Evolutionary conservation across 2,113 vertebrate genomes (phyloP).

Genomic region (Daphoenositta chrysoptera): DNA sequence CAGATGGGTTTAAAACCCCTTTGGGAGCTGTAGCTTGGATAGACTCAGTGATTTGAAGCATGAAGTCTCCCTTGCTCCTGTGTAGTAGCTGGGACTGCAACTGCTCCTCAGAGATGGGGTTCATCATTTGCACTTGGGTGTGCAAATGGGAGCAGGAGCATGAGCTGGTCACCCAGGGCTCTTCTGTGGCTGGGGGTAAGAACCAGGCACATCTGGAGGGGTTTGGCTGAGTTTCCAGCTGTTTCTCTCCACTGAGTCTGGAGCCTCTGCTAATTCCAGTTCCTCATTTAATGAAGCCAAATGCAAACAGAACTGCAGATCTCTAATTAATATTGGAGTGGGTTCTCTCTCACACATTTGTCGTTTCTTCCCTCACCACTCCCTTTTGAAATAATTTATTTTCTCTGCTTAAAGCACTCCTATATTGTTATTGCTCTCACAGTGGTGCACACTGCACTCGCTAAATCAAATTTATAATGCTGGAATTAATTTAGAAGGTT

Average conservation of each 20-base stretch:
- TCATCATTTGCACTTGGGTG: neutral
- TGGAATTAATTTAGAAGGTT: conserved; percentile 52
- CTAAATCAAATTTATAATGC: conserved; percentile 56
- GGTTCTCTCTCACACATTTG: neutral
- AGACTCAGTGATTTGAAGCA: neutral
- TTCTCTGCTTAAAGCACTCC: neutral
- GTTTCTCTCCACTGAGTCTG: neutral
- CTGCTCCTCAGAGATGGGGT: neutral
- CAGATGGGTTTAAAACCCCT: neutral
- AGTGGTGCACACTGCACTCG: neutral
- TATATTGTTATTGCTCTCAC: conserved; percentile 26
- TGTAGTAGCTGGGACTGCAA: neutral
- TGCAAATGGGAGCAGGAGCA: neutral
- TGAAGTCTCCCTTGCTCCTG: neutral
- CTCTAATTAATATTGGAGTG: conserved; percentile 14
- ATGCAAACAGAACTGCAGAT: neutral
- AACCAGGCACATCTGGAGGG: neutral
- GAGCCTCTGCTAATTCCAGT: neutral
- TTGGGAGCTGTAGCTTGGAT: neutral
- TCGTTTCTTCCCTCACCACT: neutral
- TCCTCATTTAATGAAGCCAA: neutral
- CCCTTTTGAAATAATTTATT: conserved; percentile 43
- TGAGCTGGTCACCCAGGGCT: neutral
- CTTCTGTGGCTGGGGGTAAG: neutral
- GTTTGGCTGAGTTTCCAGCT: neutral